A percentile compares a stretch with the other conserved stretches of the same genome.
Evolutionary conservation across 2,888 invertebrate species (phyloP).

Genomic region (Drosophila macrothrix): DNA sequence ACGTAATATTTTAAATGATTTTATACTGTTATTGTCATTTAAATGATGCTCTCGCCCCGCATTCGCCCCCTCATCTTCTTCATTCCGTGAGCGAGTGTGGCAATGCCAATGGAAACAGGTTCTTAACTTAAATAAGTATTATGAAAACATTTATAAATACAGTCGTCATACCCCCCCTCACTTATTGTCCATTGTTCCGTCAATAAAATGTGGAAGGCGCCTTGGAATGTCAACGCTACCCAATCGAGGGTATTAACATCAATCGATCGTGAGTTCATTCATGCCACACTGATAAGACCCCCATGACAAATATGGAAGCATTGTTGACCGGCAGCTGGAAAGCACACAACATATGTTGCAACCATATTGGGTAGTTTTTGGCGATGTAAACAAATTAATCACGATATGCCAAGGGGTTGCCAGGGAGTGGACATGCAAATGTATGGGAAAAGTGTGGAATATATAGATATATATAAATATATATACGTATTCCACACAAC

Average conservation of each 20-base stretch:
- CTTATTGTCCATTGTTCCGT: constrained; percentile 10
- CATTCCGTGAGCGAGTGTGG: constrained; percentile 15
- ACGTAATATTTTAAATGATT: constrained; percentile 77
- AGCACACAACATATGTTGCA: constrained; percentile 33
- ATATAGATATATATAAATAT: too few relatives aligned
- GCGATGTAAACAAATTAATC: constrained; percentile 36
- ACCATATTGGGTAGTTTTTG: constrained; percentile 40
- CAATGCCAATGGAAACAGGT: constrained; percentile 61
- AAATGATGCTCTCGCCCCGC: constrained; percentile 39
- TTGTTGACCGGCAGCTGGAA: constrained; percentile 30
- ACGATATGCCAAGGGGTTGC: constrained; percentile 4
- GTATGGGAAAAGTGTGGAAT: background rate
- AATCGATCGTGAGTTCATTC: constrained; percentile 69
- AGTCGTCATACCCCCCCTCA: background rate
- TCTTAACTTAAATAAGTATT: constrained; percentile 66
- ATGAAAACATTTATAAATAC: constrained; percentile 62
- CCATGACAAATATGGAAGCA: constrained; percentile 20
- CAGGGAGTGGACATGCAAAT: constrained; percentile 2
- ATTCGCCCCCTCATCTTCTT: background rate
- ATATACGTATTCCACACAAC: background rate
- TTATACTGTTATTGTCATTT: constrained; percentile 72
- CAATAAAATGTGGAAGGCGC: constrained; percentile 45
- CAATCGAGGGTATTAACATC: constrained; percentile 74
- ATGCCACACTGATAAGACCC: constrained; percentile 70
- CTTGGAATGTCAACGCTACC: constrained; percentile 68